A percentile compares a stretch with the other conserved stretches of the same genome.
Conservation (phyloP, 30 jellyfish, hydroid and myxozoan genomes). For the Aurelia sp. region DNA sequence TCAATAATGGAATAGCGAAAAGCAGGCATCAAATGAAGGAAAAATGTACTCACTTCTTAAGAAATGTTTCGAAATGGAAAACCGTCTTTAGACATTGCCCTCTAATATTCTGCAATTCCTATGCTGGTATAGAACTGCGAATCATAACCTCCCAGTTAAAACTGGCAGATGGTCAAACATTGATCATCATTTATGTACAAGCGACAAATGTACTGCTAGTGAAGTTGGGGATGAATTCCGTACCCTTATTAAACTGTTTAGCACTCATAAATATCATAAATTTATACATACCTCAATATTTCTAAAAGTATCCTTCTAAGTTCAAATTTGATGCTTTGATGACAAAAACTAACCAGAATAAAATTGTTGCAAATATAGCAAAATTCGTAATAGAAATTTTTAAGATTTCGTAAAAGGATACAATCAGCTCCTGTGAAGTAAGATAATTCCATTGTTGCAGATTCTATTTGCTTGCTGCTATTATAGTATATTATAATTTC, state of each 20-base stretch:
- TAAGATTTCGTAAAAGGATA: neutral
- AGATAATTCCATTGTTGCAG: too few species aligned
- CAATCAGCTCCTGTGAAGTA: too few species aligned
- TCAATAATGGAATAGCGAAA: constrained; percentile 14
- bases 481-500: too few species aligned
- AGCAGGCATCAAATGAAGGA: neutral
- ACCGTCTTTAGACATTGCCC: neutral
- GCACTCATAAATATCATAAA: neutral
- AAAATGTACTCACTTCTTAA: neutral
- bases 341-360: constrained; percentile 3
- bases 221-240: constrained; percentile 4
- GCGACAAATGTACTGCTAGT: neutral
- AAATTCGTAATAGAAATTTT: constrained; percentile 8
- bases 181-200: neutral
- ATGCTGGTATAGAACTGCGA: neutral
- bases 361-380: constrained; percentile 5
- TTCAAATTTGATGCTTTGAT: constrained; percentile 18
- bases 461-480: too few species aligned
- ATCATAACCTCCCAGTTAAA: constrained; percentile 14
- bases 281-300: constrained; percentile 18
- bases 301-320: constrained; percentile 18
- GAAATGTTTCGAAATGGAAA: constrained; percentile 3
- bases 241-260: neutral
- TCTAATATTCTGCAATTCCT: neutral
- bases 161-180: neutral